Conservation (phyloP, 2,888 invertebrate genomes). For the Toxonevra muliebris region DNA sequence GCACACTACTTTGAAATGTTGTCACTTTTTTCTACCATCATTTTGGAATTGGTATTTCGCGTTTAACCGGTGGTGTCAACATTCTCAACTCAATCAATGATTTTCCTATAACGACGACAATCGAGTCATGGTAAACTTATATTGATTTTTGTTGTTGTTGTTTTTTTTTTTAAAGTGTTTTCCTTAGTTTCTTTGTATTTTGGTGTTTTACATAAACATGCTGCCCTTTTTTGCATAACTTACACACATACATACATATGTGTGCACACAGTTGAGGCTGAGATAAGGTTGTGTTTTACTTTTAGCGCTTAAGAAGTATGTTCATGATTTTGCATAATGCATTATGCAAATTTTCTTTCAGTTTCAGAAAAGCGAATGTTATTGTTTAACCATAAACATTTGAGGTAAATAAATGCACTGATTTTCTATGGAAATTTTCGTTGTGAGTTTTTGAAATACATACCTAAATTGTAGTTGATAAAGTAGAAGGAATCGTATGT, state of each 20-base stretch:
- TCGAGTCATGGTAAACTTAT: slow-evolving; percentile 21
- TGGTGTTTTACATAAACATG: neutral
- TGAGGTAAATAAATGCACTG: neutral
- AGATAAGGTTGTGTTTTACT: neutral
- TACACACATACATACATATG: slow-evolving; percentile 1
- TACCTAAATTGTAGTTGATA: no score
- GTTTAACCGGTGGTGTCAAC: slow-evolving; percentile 22
- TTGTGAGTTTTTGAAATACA: no score
- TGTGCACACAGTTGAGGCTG: no score
- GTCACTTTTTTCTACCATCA: slow-evolving; percentile 4
- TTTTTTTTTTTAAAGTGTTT: neutral
- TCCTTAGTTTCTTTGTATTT: neutral
- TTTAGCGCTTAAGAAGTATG: slow-evolving; percentile 33
- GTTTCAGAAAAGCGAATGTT: neutral
- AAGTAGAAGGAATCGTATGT: no score
- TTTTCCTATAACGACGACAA: slow-evolving; percentile 32
- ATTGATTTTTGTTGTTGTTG: slow-evolving; percentile 38
- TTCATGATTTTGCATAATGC: slow-evolving; percentile 59
- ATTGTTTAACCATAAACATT: neutral
- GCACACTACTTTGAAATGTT: slow-evolving; percentile 12
- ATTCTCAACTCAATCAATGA: slow-evolving; percentile 30
- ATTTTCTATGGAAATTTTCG: no score
- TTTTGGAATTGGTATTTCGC: slow-evolving; percentile 5
- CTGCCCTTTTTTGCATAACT: neutral
- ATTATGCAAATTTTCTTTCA: slow-evolving; percentile 41